These are phyloP conservation scores for Didymodactylos carnosus DNA, from an alignment of 2,888 invertebrate genomes.

Conservation along the genomic window DNA sequence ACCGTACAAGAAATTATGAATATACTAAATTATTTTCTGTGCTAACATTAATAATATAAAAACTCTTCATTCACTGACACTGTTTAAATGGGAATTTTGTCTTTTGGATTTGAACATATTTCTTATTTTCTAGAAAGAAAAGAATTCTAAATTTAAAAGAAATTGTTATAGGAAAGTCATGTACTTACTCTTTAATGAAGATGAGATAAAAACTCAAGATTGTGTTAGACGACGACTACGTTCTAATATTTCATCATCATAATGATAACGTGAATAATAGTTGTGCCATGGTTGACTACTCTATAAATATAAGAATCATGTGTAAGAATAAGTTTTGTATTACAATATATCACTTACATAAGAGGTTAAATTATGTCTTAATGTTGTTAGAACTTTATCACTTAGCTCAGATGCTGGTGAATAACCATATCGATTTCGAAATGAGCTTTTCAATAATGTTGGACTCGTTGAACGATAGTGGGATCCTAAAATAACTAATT, in stretches of 20 bases:
- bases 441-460: background rate
- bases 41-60: too few relatives aligned
- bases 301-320: background rate
- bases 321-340: background rate
- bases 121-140: too few relatives aligned
- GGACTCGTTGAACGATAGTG: background rate
- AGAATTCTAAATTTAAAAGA: too few relatives aligned
- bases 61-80: too few relatives aligned
- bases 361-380: background rate
- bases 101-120: too few relatives aligned
- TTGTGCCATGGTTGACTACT: background rate
- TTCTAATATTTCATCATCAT: background rate
- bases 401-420: background rate
- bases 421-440: background rate
- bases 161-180: too few relatives aligned
- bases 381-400: background rate
- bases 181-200: too few relatives aligned
- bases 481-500: too few relatives aligned
- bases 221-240: background rate
- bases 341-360: background rate
- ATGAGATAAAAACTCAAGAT: too few relatives aligned
- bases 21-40: too few relatives aligned
- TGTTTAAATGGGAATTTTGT: too few relatives aligned
- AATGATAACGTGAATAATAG: background rate
- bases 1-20: too few relatives aligned